These are phyloP conservation scores for Palythoa grandiflora DNA, from an alignment of 92 coral and sea anemone species.

Conservation along the genomic window DNA sequence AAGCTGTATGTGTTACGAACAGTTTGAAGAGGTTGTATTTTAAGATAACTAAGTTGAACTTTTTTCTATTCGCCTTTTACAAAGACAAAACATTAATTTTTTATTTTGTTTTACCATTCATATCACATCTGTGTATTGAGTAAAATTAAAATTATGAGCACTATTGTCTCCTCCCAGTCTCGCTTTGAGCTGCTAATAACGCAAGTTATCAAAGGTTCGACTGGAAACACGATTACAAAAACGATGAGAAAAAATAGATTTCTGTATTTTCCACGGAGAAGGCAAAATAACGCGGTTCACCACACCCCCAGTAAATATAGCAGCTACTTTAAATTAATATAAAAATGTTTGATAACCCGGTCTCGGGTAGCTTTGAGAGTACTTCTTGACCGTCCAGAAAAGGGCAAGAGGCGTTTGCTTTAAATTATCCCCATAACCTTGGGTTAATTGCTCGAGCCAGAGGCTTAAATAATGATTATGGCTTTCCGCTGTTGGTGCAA, in stretches of 20 bases:
- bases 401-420: constrained; percentile 28
- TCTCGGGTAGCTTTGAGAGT: constrained; percentile 8
- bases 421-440: constrained; percentile 43
- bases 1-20: not conserved
- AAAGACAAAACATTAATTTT: not conserved
- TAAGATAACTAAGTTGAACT: not conserved
- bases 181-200: not conserved
- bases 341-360: not conserved
- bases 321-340: not conserved
- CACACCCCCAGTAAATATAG: not conserved
- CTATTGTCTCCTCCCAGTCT: not conserved
- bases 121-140: too few species aligned
- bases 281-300: not conserved
- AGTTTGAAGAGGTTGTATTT: too few species aligned
- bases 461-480: constrained; percentile 18
- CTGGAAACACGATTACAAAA: constrained; percentile 23
- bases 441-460: constrained; percentile 40
- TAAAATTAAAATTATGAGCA: too few species aligned
- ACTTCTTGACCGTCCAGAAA: constrained; percentile 28
- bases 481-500: constrained; percentile 23
- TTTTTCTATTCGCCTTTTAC: not conserved
- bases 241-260: constrained; percentile 9
- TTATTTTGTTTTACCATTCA: not conserved
- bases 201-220: constrained; percentile 25
- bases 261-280: not conserved